These are phyloP conservation scores for Varroa destructor DNA, from an alignment of 1,140 invertebrate species.

Conservation along the genomic window DNA sequence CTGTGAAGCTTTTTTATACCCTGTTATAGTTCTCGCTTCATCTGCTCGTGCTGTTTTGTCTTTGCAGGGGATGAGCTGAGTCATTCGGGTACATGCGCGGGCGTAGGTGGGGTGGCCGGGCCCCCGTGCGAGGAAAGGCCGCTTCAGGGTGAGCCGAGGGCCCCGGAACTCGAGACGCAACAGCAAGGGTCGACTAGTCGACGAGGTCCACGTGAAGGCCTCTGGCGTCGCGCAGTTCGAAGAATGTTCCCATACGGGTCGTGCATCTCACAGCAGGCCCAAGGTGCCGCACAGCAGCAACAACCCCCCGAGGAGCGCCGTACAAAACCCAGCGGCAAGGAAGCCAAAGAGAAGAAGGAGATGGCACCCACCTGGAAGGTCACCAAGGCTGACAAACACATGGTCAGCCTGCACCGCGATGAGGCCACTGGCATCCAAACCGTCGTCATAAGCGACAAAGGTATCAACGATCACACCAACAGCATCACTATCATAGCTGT, in stretches of 20 bases:
- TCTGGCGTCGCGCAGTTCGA: slow-evolving; percentile 9
- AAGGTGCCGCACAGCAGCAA: too few relatives aligned
- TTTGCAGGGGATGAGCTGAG: slow-evolving; percentile 26
- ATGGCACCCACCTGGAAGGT: not conserved
- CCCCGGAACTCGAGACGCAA: slow-evolving; percentile 15
- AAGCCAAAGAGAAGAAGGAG: slow-evolving; percentile 1
- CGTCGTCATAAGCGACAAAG: slow-evolving; percentile 24
- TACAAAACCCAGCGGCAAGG: not conserved
- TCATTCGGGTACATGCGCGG: slow-evolving; percentile 25
- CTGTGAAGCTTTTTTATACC: too few relatives aligned
- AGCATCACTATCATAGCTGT: too few relatives aligned
- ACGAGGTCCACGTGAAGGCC: slow-evolving; percentile 9
- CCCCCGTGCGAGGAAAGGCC: not conserved
- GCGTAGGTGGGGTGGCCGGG: slow-evolving; percentile 15
- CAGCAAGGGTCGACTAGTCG: not conserved
- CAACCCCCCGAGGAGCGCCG: too few relatives aligned
- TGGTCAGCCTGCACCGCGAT: slow-evolving; percentile 12
- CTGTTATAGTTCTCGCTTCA: too few relatives aligned
- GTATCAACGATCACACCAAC: not conserved
- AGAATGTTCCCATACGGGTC: slow-evolving; percentile 26
- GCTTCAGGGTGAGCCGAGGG: slow-evolving; percentile 8
- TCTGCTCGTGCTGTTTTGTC: too few relatives aligned
- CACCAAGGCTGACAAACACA: not conserved
- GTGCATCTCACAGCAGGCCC: slow-evolving; percentile 21
- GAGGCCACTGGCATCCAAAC: slow-evolving; percentile 20